A percentile compares a stretch with the other conserved stretches of the same genome.
Conservation (phyloP, 2,113 vertebrate species). For the Pelecanus crispus region DNA sequence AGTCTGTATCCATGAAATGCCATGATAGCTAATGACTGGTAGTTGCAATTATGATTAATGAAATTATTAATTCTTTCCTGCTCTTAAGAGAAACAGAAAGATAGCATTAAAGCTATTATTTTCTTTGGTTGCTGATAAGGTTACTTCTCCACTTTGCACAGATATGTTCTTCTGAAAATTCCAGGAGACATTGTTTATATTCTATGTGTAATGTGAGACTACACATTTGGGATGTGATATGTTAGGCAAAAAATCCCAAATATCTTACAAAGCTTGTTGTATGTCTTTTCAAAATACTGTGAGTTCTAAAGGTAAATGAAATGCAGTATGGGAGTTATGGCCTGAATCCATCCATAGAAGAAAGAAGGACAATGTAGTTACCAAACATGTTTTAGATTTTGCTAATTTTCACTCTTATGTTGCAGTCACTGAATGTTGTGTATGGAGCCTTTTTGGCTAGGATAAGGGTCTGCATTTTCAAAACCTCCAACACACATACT, state of each 20-base stretch:
- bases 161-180: background rate
- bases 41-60: background rate
- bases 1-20: background rate
- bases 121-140: background rate
- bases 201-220: background rate
- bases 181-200: background rate
- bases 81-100: background rate
- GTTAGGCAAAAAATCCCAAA: background rate
- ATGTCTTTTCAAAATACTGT: background rate
- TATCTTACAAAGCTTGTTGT: background rate
- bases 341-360: background rate
- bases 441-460: background rate
- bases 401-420: background rate
- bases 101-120: background rate
- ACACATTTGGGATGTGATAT: background rate
- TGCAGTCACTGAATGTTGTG: background rate
- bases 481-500: background rate
- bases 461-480: background rate
- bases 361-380: background rate
- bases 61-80: background rate
- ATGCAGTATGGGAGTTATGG: fast-evolving
- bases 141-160: background rate
- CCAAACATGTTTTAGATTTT: background rate
- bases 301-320: background rate
- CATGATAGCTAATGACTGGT: background rate